Evolutionary conservation across 2,888 invertebrate genomes (phyloP).

Genomic region (Linyphia triangularis): DNA sequence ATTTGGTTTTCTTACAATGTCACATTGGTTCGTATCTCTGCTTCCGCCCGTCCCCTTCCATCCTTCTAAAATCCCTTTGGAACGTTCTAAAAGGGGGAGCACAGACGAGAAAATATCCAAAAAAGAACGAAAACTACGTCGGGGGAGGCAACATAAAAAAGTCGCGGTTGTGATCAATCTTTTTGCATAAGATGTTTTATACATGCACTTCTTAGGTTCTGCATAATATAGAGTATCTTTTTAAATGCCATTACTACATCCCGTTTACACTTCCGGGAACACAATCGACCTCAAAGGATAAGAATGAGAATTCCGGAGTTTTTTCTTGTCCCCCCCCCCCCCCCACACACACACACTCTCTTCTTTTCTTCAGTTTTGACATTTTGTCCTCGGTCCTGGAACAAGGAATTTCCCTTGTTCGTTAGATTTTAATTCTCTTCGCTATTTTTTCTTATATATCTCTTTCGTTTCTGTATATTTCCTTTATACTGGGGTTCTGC

Average conservation of each 20-base stretch:
- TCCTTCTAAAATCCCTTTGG: background rate
- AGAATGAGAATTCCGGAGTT: background rate
- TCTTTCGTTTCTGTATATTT: background rate
- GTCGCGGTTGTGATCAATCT: constrained; percentile 33
- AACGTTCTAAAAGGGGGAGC: background rate
- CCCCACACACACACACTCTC: background rate
- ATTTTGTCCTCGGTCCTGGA: constrained; percentile 6
- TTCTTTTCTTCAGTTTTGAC: constrained; percentile 25
- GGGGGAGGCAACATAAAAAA: constrained; percentile 2
- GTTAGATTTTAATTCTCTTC: constrained; percentile 23
- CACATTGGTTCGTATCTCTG: constrained; percentile 42
- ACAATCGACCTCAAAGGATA: background rate
- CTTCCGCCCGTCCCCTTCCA: background rate
- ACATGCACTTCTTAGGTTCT: constrained; percentile 51
- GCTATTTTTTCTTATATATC: background rate
- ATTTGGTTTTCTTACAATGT: constrained; percentile 39
- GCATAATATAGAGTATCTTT: constrained; percentile 72
- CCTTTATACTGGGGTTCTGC: background rate
- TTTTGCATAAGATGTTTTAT: constrained; percentile 74
- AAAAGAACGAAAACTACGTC: constrained; percentile 5
- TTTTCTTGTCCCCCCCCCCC: background rate
- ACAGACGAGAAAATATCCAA: background rate
- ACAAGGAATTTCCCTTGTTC: constrained; percentile 35
- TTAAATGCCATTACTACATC: constrained; percentile 72
- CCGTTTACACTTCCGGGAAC: constrained; percentile 65